These are phyloP conservation scores for Anoplius nigerrimus DNA, from an alignment of 2,888 invertebrate species.

Conservation along the genomic window DNA sequence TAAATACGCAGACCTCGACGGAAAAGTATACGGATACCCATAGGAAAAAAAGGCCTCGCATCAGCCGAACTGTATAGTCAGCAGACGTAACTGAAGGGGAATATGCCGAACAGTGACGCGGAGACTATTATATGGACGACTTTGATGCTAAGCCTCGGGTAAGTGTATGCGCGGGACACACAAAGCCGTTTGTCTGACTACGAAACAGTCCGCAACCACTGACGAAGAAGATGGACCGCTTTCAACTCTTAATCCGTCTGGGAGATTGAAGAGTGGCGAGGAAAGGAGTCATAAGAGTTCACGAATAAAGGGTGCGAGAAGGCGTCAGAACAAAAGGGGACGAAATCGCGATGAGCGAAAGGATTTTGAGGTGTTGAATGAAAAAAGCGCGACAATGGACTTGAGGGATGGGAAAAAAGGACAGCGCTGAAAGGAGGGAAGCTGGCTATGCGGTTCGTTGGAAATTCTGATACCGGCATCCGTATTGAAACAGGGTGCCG, in stretches of 20 bases:
- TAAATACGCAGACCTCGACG: too few relatives aligned
- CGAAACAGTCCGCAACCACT: conserved; percentile 20
- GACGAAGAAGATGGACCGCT: conserved; percentile 14
- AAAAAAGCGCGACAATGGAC: conserved; percentile 13
- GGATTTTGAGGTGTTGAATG: conserved; percentile 20
- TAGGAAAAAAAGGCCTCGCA: too few relatives aligned
- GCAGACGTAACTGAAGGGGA: too few relatives aligned
- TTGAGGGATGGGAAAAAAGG: background rate
- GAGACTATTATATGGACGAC: too few relatives aligned
- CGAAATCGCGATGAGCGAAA: conserved; percentile 17
- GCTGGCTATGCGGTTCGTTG: background rate
- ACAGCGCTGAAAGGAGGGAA: background rate
- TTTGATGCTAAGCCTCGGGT: background rate
- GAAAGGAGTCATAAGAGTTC: conserved; percentile 17
- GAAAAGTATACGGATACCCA: too few relatives aligned
- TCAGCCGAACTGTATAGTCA: too few relatives aligned
- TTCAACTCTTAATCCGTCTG: conserved; percentile 25
- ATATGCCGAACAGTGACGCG: too few relatives aligned
- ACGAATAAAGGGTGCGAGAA: conserved; percentile 14
- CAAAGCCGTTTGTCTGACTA: conserved; percentile 21
- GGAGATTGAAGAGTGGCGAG: conserved; percentile 25
- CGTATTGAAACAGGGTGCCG: too few relatives aligned
- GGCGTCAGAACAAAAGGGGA: conserved; percentile 16
- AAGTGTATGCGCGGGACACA: conserved; percentile 21
- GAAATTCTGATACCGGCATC: background rate